Evolutionary conservation across 2,888 invertebrate genomes (phyloP).

Genomic region (Oxystoma pomonae): DNA sequence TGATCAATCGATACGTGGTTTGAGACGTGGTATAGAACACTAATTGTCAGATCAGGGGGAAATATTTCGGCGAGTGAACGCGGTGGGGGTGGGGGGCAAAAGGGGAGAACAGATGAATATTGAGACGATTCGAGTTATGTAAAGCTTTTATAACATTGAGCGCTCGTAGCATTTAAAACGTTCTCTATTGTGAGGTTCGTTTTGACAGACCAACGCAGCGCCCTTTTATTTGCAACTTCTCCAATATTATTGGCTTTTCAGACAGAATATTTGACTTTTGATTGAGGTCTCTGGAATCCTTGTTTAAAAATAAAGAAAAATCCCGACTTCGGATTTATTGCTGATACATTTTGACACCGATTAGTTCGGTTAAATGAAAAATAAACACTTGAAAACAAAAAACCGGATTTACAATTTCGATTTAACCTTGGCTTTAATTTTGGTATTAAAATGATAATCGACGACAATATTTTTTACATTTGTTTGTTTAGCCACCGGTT

Average conservation of each 20-base stretch:
- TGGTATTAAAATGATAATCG: too few species aligned
- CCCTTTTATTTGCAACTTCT: not conserved
- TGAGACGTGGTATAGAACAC: slow-evolving; percentile 19
- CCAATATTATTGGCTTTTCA: not conserved
- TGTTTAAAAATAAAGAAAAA: not conserved
- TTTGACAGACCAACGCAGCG: not conserved
- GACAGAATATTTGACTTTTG: not conserved
- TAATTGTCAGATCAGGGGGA: slow-evolving; percentile 24
- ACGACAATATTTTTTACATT: too few species aligned
- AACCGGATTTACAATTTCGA: too few species aligned
- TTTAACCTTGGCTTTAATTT: too few species aligned
- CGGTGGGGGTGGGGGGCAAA: slow-evolving; percentile 6
- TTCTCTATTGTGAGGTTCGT: not conserved
- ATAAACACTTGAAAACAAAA: too few species aligned
- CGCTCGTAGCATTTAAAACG: not conserved
- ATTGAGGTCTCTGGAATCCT: not conserved
- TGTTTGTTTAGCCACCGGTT: too few species aligned
- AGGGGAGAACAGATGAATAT: slow-evolving; percentile 18
- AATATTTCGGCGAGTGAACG: slow-evolving; percentile 2
- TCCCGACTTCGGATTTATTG: too few species aligned
- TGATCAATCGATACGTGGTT: slow-evolving; percentile 46
- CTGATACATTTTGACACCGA: too few species aligned
- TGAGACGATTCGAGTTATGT: not conserved
- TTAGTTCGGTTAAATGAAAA: too few species aligned
- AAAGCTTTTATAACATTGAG: not conserved